These are phyloP conservation scores for Chaenocephalus aceratus DNA, from an alignment of 2,113 vertebrate species.

Conservation along the genomic window DNA sequence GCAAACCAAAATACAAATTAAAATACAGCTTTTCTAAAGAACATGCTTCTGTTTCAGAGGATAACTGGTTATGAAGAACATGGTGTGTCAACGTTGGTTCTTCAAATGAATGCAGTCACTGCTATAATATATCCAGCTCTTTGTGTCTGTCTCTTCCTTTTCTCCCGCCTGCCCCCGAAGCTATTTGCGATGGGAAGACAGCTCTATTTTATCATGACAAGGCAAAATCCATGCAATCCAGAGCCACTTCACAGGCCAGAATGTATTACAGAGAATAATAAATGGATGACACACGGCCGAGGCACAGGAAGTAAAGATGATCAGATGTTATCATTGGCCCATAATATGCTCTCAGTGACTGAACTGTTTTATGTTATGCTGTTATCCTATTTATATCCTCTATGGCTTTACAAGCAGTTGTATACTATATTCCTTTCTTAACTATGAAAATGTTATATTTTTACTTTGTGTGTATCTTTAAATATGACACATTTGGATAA, in stretches of 20 bases:
- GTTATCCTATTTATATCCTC: not conserved
- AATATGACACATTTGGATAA: not conserved
- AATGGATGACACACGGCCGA: conserved; percentile 51
- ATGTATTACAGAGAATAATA: conserved; percentile 50
- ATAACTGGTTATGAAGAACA: not conserved
- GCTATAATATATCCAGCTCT: not conserved
- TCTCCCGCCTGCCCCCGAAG: not conserved
- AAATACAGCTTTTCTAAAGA: conserved; percentile 13
- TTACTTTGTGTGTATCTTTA: not conserved
- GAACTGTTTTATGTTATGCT: not conserved
- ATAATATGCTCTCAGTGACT: not conserved
- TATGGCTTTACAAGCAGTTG: not conserved
- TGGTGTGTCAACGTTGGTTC: conserved; percentile 7
- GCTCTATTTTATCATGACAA: conserved; percentile 67
- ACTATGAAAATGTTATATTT: no score
- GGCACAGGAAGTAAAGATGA: conserved; percentile 29
- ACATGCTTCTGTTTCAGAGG: not conserved
- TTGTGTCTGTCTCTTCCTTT: conserved; percentile 1
- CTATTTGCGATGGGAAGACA: conserved; percentile 26
- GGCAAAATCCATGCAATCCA: conserved; percentile 46
- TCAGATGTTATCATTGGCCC: not conserved
- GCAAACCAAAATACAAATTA: not conserved
- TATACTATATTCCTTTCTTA: no score
- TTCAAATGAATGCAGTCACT: conserved; percentile 27
- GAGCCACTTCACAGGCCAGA: conserved; percentile 42